Evolutionary conservation across 2,888 invertebrate species (phyloP).

Genomic region (Tetragnatha montana): DNA sequence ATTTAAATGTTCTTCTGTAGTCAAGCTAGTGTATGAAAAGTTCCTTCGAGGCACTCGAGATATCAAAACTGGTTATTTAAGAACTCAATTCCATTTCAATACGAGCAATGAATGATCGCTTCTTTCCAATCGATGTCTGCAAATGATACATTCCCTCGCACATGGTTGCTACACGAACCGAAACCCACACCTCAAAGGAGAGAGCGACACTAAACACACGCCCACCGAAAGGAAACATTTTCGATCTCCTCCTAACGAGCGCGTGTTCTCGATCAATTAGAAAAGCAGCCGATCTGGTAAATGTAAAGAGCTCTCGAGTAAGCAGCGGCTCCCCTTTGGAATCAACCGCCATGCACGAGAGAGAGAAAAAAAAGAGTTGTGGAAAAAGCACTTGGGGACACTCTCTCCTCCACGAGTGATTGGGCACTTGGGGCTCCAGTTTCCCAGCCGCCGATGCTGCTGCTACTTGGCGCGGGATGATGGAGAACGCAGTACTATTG

Average conservation of each 20-base stretch:
- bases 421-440: not conserved
- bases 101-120: too few relatives aligned
- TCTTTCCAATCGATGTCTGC: too few relatives aligned
- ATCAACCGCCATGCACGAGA: not conserved
- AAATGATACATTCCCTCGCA: too few relatives aligned
- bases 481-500: too few relatives aligned
- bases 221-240: not conserved
- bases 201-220: not conserved
- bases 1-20: too few relatives aligned
- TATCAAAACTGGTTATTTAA: too few relatives aligned
- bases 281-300: not conserved
- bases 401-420: not conserved
- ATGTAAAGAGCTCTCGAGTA: not conserved
- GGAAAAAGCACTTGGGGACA: not conserved
- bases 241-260: not conserved
- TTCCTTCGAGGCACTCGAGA: too few relatives aligned
- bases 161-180: too few relatives aligned
- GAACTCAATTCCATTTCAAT: too few relatives aligned
- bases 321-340: not conserved
- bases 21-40: too few relatives aligned
- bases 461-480: too few relatives aligned
- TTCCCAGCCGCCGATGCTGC: not conserved
- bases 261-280: not conserved
- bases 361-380: not conserved
- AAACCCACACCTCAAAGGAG: too few relatives aligned